phyloP scores from a whole-genome alignment of 1,140 invertebrate species.

The Drosophila lini region DNA sequence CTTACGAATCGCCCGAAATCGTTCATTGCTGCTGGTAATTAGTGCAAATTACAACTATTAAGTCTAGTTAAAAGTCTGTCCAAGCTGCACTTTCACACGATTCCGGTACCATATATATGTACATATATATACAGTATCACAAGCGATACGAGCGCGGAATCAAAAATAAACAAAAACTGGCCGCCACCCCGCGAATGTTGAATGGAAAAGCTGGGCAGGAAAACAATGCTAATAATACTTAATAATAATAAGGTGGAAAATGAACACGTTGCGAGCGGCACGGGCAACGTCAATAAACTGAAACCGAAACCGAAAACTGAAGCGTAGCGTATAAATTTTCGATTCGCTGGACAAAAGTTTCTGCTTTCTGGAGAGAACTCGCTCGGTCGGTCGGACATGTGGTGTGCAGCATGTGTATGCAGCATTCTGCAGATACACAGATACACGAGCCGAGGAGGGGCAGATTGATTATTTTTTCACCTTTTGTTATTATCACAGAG shows the following conservation, averaged over 20 bases:
- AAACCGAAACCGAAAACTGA: constrained; percentile 26
- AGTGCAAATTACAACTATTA: constrained; percentile 54
- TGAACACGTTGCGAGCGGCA: constrained; percentile 68
- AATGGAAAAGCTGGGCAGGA: constrained; percentile 16
- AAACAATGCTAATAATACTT: constrained; percentile 21
- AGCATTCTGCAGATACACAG: constrained; percentile 59
- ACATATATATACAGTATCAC: neutral
- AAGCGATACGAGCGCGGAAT: constrained; percentile 34
- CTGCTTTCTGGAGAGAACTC: constrained; percentile 37
- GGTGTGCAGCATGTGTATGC: constrained; percentile 68
- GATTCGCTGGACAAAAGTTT: constrained; percentile 56
- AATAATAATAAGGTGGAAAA: constrained; percentile 14
- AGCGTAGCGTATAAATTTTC: constrained; percentile 54
- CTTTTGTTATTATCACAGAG: constrained; percentile 31
- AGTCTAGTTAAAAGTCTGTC: constrained; percentile 5
- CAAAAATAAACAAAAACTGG: constrained; percentile 40
- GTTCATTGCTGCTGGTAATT: constrained; percentile 40
- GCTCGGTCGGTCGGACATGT: constrained; percentile 30
- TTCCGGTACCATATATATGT: constrained; percentile 1
- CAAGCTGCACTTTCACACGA: constrained; percentile 70
- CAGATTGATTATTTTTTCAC: constrained; percentile 55
- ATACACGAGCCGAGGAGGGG: constrained; percentile 12
- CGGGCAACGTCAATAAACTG: constrained; percentile 66
- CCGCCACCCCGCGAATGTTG: constrained; percentile 20
- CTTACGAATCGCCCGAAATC: constrained; percentile 56